A percentile compares a stretch with the other conserved stretches of the same genome.
Conservation (phyloP, 1,140 invertebrate genomes). For the Cecropterus lyciades region DNA sequence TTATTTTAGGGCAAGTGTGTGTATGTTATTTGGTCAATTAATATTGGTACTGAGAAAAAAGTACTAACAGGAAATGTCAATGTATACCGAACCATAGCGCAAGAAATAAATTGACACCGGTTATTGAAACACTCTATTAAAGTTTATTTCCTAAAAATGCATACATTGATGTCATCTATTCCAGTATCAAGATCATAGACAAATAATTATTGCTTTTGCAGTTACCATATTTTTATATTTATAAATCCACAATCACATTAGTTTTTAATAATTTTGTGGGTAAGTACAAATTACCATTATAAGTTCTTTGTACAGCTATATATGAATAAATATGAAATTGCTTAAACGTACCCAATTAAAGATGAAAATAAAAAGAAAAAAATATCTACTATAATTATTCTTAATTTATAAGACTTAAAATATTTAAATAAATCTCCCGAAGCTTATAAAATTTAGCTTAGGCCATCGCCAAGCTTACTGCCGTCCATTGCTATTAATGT, state of each 20-base stretch:
- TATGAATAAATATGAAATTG: too few relatives aligned
- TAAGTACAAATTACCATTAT: too few relatives aligned
- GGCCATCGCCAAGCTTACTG: slow-evolving; percentile 57
- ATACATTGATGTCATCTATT: too few relatives aligned
- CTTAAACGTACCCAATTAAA: neutral
- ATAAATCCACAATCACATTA: neutral
- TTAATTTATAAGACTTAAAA: neutral
- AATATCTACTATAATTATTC: too few relatives aligned
- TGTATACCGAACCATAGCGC: neutral
- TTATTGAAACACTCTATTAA: neutral
- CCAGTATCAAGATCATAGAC: neutral
- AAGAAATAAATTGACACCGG: neutral
- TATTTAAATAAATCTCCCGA: neutral
- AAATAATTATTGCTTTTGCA: neutral
- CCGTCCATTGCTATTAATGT: slow-evolving; percentile 60
- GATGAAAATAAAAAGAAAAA: neutral
- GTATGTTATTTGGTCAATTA: slow-evolving; percentile 8
- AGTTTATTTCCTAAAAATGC: too few relatives aligned
- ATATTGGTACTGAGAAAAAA: neutral
- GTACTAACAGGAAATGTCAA: neutral
- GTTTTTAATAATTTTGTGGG: too few relatives aligned
- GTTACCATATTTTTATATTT: neutral
- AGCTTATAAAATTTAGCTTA: slow-evolving; percentile 37
- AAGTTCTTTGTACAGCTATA: too few relatives aligned
- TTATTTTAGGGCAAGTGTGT: neutral